phyloP scores from a whole-genome alignment of 2,113 vertebrate species.

The Cheirogaleus medius region DNA sequence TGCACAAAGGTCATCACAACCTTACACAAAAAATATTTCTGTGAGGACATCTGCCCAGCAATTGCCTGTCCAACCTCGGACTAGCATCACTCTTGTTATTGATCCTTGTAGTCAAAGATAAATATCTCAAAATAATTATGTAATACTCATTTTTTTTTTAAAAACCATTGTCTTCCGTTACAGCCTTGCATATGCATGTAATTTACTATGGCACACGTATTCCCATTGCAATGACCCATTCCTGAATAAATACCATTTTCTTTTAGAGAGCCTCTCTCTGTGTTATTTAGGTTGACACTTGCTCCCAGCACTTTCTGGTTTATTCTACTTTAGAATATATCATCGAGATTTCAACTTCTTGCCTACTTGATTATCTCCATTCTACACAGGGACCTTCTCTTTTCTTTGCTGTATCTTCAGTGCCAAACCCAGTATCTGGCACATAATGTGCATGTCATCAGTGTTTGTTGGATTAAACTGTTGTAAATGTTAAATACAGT shows the following conservation, averaged over 20 bases:
- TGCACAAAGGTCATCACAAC: not conserved
- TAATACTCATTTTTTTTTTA: not conserved
- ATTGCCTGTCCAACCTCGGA: not conserved
- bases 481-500: not conserved
- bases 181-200: not conserved
- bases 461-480: not conserved
- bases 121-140: not conserved
- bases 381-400: not conserved
- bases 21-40: not conserved
- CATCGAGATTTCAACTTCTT: not conserved
- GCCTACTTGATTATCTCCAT: not conserved
- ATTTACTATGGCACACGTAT: not conserved
- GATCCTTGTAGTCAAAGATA: not conserved
- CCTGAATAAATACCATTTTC: not conserved
- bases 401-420: not conserved
- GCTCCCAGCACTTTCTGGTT: not conserved
- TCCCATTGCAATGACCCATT: not conserved
- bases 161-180: not conserved
- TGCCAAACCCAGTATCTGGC: not conserved
- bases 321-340: not conserved
- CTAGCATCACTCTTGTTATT: not conserved
- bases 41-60: not conserved
- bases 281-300: not conserved
- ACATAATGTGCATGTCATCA: not conserved
- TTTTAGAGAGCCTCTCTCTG: not conserved